Conservation (phyloP, 2,888 invertebrate genomes). For the Plemyria rubiginata region DNA sequence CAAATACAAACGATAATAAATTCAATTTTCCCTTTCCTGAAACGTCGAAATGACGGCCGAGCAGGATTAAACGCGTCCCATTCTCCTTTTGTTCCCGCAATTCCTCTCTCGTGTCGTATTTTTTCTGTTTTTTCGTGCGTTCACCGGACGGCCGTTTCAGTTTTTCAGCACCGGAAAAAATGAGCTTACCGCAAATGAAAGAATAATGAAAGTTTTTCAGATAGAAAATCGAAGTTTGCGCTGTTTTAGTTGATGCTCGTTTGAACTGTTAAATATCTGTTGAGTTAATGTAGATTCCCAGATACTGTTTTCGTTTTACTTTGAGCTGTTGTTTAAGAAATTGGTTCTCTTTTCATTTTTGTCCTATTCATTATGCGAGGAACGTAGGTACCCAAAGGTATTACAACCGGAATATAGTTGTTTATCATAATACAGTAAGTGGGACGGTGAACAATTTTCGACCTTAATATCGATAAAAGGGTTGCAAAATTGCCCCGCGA, state of each 20-base stretch:
- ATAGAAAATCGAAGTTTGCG: conserved; percentile 42
- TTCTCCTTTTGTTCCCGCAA: conserved; percentile 79
- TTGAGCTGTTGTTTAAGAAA: background rate
- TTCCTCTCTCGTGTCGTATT: conserved; percentile 59
- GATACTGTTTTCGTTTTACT: background rate
- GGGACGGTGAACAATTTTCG: conserved; percentile 22
- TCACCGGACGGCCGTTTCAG: conserved; percentile 45
- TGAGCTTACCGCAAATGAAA: conserved; percentile 53
- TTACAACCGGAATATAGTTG: background rate
- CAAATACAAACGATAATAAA: conserved; percentile 83
- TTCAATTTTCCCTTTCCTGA: conserved; percentile 79
- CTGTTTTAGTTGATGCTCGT: conserved; percentile 21
- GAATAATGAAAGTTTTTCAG: conserved; percentile 48
- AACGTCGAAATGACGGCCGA: conserved; percentile 74
- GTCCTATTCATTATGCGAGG: too few species aligned
- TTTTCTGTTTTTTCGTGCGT: conserved; percentile 55
- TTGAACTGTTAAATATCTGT: conserved; percentile 14
- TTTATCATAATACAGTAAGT: conserved; percentile 4
- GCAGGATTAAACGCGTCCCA: conserved; percentile 79
- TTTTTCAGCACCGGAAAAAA: conserved; percentile 52
- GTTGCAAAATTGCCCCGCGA: conserved; percentile 42
- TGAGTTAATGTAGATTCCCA: conserved; percentile 2
- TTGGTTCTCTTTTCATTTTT: background rate
- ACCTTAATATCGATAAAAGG: conserved; percentile 46
- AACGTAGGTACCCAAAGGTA: background rate